Evolutionary conservation across 2,797 vertebrate species (phyloP), one percentile per base, ranked within the genome.

Genomic region (Neomorphus geoffroyi): DNA sequence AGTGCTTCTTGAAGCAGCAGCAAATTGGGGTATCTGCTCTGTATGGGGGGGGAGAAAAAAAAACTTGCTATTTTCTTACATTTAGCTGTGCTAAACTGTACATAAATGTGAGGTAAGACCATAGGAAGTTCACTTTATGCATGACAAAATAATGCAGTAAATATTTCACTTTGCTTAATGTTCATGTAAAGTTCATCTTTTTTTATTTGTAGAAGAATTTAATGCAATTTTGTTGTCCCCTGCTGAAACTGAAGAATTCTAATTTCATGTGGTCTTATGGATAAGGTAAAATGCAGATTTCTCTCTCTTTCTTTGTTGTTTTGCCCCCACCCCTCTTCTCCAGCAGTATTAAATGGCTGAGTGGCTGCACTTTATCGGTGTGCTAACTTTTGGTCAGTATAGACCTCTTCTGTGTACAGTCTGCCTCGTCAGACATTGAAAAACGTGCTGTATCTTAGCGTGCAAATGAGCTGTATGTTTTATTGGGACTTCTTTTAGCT

Each of bases 21-120:
- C 96, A 2, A 93, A 94, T 92, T 94, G 96, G 97, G 95, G 93
- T 97, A 94, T 97, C 96, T 96, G 93, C 96, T 98, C 96, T 97
- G 95, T 97, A 96, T 46, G 32, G 56, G 41, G 32, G 75, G 71
- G 85, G 67, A 80, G 73, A 50, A 93, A 72, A 96, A 50, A 93
- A 72, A 96, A 74, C 91, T 97, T 98, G 97, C 97, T 98, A 98
- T 98, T 98, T 98, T 98, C 98, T 98, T 98, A 98, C 97, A 98
- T 98, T 97, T 98, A 98, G 97, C 97, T 98, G 96, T 98, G 98
- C 97, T 98, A 97, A 97, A 98, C 96, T 98, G 98, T 98, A 98
- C 96, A 98, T 98, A 98, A 95, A 97, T 97, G 97, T 97, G 96
- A 97, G 93, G 96, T 98, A 97, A 98, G 97, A 97, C 97, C 96